Evolutionary conservation across 1,140 invertebrate genomes (phyloP).

Genomic region (Leptoteleia sp.): DNA sequence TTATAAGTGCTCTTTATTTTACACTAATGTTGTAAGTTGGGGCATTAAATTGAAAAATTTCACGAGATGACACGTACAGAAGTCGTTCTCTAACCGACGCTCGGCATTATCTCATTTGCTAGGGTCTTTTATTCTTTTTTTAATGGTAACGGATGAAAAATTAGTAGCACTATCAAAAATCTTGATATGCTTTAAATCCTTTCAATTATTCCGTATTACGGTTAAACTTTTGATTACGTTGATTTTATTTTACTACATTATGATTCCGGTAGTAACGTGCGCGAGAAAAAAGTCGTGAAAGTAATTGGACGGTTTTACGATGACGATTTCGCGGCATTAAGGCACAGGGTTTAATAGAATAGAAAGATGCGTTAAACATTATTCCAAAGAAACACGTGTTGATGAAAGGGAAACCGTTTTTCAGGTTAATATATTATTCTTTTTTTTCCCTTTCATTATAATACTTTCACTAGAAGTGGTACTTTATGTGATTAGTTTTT

Average conservation of each 20-base stretch:
- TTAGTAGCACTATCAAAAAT: constrained; percentile 3
- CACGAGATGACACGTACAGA: constrained; percentile 1
- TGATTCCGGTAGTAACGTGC: background rate
- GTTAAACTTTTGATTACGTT: constrained; percentile 7
- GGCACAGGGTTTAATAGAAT: constrained; percentile 2
- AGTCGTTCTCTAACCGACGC: background rate
- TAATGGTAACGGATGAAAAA: background rate
- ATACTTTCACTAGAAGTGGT: too few relatives aligned
- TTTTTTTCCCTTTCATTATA: too few relatives aligned
- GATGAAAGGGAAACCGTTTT: too few relatives aligned
- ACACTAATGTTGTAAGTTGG: background rate
- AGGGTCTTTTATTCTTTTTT: background rate
- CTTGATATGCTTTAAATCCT: constrained; percentile 1
- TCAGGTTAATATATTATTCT: too few relatives aligned
- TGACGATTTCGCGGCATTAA: background rate
- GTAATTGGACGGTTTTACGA: background rate
- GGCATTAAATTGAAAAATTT: constrained; percentile 9
- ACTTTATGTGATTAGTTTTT: too few relatives aligned
- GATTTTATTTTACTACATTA: constrained; percentile 16
- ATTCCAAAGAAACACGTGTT: too few relatives aligned
- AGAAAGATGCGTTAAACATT: too few relatives aligned
- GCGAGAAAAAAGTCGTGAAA: background rate
- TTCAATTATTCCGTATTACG: constrained; percentile 12
- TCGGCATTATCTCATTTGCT: constrained; percentile 14
- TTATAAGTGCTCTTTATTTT: constrained; percentile 15